phyloP scores from a whole-genome alignment of 2,888 invertebrate genomes.

The Napeogenes inachia region DNA sequence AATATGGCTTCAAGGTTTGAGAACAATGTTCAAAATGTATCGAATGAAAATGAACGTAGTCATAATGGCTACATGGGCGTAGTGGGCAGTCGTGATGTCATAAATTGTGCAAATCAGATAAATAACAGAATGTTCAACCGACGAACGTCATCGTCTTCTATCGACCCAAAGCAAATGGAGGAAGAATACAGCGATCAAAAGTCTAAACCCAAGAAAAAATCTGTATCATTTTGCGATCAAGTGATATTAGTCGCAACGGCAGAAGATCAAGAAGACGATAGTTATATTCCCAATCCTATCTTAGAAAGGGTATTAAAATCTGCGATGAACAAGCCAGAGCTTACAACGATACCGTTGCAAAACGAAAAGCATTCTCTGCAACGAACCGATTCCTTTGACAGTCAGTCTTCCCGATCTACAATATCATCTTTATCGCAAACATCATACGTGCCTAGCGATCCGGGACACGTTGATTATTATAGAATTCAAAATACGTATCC shows the following conservation, averaged over 20 bases:
- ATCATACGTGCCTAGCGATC: conserved; percentile 55
- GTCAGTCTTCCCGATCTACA: conserved; percentile 71
- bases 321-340: conserved; percentile 85
- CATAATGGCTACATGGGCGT: conserved; percentile 66
- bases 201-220: conserved; percentile 89
- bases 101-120: conserved; percentile 64
- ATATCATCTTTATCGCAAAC: conserved; percentile 71
- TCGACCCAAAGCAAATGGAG: conserved; percentile 65
- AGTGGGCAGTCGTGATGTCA: conserved; percentile 67
- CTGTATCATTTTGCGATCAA: conserved; percentile 96
- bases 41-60: conserved; percentile 55
- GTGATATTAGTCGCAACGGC: conserved; percentile 95
- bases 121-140: conserved; percentile 56
- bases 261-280: conserved; percentile 93
- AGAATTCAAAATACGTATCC: conserved; percentile 60
- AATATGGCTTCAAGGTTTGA: conserved; percentile 92
- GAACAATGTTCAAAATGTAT: conserved; percentile 45
- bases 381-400: conserved; percentile 72
- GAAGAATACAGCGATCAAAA: conserved; percentile 62
- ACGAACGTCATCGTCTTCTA: conserved; percentile 63
- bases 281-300: conserved; percentile 94
- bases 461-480: conserved; percentile 58
- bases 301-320: conserved; percentile 90
- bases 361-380: conserved; percentile 69
- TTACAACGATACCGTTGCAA: conserved; percentile 72